Evolutionary conservation across 2,888 invertebrate genomes (phyloP).

Genomic region (Clunio marinus): DNA sequence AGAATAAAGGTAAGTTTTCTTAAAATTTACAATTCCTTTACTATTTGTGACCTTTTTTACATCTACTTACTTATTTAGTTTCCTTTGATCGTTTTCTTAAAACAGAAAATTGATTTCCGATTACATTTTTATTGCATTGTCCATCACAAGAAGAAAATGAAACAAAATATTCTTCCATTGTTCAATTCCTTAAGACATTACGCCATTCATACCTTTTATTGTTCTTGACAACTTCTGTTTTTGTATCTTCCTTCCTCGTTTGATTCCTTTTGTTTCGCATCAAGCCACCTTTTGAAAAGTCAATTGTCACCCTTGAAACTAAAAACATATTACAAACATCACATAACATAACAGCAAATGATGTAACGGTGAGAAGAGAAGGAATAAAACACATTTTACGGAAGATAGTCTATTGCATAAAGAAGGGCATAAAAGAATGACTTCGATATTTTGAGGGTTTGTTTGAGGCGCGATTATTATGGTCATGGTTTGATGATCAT

Average conservation of each 20-base stretch:
- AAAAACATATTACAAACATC: too few species aligned
- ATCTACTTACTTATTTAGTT: not conserved
- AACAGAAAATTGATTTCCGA: conserved; percentile 5
- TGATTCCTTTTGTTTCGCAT: conserved; percentile 5
- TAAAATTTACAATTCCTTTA: not conserved
- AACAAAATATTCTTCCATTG: not conserved
- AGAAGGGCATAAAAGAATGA: not conserved
- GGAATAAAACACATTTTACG: not conserved
- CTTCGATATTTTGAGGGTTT: conserved; percentile 30
- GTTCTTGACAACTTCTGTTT: too few species aligned
- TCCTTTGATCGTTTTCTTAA: not conserved
- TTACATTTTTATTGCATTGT: conserved; percentile 24
- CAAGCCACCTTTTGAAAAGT: conserved; percentile 14
- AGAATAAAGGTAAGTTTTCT: conserved; percentile 30
- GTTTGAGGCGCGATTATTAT: conserved; percentile 35
- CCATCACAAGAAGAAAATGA: not conserved
- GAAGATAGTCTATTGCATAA: too few species aligned
- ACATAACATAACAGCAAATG: too few species aligned
- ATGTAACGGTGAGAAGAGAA: too few species aligned
- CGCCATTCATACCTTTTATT: not conserved
- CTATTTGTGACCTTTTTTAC: not conserved
- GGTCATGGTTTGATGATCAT: conserved; percentile 34
- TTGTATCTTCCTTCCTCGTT: not conserved
- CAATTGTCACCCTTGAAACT: not conserved
- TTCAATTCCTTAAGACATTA: not conserved